Evolutionary conservation across 2,113 vertebrate genomes (phyloP), one percentile per base, ranked within the genome.

Genomic region (Salvator merianae): DNA sequence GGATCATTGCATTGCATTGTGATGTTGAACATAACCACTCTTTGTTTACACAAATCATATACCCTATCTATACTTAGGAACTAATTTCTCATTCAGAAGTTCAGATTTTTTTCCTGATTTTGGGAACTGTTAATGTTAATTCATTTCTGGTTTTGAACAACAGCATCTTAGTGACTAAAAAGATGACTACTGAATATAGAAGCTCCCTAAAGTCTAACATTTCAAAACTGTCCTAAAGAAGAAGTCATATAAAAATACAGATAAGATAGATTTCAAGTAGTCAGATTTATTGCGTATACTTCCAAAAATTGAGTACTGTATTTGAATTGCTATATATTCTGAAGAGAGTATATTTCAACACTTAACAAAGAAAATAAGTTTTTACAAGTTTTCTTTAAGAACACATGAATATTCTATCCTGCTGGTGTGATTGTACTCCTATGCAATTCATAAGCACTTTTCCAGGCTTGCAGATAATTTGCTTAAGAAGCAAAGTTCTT

Each of bases 401-500:
- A 87, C 66, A 83, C 85, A 73, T n/a, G 86, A 89, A 90, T 79
- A 87, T 79, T 88, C 87, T 3, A 50, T 83, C 83, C 77, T 65
- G 72, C 76, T 77, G 85, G 91, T 81, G 53, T 1, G 0, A 38
- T 91, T 59, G 34, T 16, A 36, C 87, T 91, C 74, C 78, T 86
- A 87, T 14, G 81, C 68, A 88, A 32, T 88, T 63, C 84, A 80
- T 12, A 86, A 9, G 3, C 47, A 63, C 68, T 77, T 91, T 88
- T 72, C 18, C 82, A 87, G 79, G 79, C 83, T 92, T 93, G 12
- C 76, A 92, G 88, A 90, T 87, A 89, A 89, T 88, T 85, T 84
- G 32, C 93, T 91, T 92, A 86, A 92, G 79, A 89, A 91, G 66
- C 62, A 87, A 43, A 85, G 82, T 89, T 91, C 91, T 80, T 87